Conservation (phyloP, 2,797 vertebrate species). For the Silurus aristotelis region DNA sequence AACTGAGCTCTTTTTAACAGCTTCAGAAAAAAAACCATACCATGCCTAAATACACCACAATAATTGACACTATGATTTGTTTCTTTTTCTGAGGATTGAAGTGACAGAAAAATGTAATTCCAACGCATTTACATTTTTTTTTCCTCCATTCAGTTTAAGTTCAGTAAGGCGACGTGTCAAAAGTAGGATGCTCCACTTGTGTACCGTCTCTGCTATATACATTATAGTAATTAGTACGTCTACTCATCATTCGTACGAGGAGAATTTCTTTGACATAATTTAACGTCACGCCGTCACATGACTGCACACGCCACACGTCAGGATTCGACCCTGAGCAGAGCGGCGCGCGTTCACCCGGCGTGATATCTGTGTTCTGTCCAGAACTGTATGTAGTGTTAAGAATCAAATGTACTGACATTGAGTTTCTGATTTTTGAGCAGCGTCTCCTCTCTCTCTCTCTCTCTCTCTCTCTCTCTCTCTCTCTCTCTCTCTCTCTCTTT, state of each 20-base stretch:
- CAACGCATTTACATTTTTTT: too few relatives aligned
- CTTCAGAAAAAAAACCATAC: not conserved
- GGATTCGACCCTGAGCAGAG: not conserved
- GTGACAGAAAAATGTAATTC: too few relatives aligned
- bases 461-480: not conserved
- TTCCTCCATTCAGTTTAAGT: not conserved
- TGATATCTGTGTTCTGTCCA: not conserved
- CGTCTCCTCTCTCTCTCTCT: not conserved
- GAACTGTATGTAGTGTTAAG: not conserved
- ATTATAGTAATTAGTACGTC: not conserved
- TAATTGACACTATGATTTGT: not conserved
- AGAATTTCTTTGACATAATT: not conserved
- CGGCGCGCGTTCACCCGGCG: not conserved
- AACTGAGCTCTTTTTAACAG: not conserved
- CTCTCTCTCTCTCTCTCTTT: not conserved
- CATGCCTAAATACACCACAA: not conserved
- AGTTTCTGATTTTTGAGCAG: slow-evolving; percentile 13
- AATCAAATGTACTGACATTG: not conserved
- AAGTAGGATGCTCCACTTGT: not conserved
- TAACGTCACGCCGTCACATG: not conserved
- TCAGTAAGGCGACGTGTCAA: not conserved
- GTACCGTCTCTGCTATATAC: not conserved
- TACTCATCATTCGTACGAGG: too few relatives aligned
- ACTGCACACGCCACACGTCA: not conserved
- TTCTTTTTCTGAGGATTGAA: not conserved